A percentile compares a stretch with the other conserved stretches of the same genome.
Evolutionary conservation across 2,797 vertebrate genomes (phyloP).

Genomic region (Eremophila alpestris): DNA sequence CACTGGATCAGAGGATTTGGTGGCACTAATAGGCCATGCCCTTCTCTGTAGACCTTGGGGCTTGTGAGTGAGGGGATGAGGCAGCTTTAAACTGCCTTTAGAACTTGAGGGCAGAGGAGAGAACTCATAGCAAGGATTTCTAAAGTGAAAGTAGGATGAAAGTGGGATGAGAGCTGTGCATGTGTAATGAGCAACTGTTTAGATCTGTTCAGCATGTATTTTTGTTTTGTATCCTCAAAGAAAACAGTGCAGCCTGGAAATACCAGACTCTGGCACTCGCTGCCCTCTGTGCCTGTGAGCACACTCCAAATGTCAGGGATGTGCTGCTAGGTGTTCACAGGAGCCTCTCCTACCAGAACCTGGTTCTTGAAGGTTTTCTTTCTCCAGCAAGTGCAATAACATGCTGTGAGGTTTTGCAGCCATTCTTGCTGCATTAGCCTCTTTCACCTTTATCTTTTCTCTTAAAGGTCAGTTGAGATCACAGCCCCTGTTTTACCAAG

Average conservation of each 20-base stretch:
- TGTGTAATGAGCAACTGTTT: background rate
- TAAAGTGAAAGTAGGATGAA: background rate
- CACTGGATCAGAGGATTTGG: background rate
- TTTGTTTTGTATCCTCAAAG: background rate
- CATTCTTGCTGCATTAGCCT: background rate
- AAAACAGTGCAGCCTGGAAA: background rate
- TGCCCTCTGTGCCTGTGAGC: background rate
- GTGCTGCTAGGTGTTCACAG: background rate
- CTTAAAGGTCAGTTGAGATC: background rate
- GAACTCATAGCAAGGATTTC: background rate
- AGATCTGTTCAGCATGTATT: background rate
- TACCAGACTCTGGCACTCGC: rapidly evolving
- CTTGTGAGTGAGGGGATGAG: background rate
- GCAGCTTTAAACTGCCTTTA: background rate
- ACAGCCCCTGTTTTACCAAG: background rate
- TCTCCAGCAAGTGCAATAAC: background rate
- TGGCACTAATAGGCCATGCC: background rate
- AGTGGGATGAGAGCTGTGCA: background rate
- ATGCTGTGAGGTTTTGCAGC: background rate
- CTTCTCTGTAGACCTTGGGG: background rate
- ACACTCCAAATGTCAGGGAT: background rate
- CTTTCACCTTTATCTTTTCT: background rate
- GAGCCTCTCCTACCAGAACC: background rate
- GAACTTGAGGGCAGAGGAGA: background rate
- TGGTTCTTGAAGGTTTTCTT: background rate